Base-by-base conservation (phyloP, 2,797 vertebrate species). In the Oreochromis grahami region DNA sequence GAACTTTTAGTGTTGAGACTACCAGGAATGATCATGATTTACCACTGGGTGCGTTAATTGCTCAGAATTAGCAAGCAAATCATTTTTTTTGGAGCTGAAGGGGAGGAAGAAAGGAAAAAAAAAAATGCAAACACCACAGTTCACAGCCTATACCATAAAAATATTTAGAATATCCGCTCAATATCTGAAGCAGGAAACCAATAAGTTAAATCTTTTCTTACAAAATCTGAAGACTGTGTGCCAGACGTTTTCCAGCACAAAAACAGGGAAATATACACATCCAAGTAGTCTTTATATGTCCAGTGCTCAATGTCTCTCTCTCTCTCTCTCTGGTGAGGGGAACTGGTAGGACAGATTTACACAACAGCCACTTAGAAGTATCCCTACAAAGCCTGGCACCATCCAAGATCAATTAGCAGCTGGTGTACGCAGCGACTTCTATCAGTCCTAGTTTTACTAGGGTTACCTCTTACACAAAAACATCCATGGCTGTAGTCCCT, bases 171-270 rank as follows among this genome's bases (percentile, higher is more conserved):
- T 76, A 87, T 90, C 85, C 84, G 92, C 80, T 87, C 84, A 84
- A 88, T 79, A 86, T 58, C 86, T 88, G 86, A 87, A 93, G 86
- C 91, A 85, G 87, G 79, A 79, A 88, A 92, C 94, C 93, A 96
- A 97, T 96, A 96, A 97, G 89, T 96, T 96, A 96, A 94, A 94
- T 93, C 78, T 90, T 92, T 91, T 95, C 88, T 95, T 93, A 93
- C 92, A 95, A 96, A 92, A 92, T 88, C 85, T 88, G 88, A 70
- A 86, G 86, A 90, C 87, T 86, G 87, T 81, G 85, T 87, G 84
- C 89, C 81, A 86, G 72, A 79, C 6, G 36, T 43, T 83, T 77
- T 90, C 85, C 82, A 89, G 91, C 93, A 93, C 87, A 53, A 79
- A 36, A 86, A 81, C 65, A 51, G 83, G 84, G 32, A 84, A 81